Percentiles rank a stretch among this genome's conserved stretches.
Conservation (phyloP, 2,888 invertebrate genomes). For the Ceraclea dissimilis region DNA sequence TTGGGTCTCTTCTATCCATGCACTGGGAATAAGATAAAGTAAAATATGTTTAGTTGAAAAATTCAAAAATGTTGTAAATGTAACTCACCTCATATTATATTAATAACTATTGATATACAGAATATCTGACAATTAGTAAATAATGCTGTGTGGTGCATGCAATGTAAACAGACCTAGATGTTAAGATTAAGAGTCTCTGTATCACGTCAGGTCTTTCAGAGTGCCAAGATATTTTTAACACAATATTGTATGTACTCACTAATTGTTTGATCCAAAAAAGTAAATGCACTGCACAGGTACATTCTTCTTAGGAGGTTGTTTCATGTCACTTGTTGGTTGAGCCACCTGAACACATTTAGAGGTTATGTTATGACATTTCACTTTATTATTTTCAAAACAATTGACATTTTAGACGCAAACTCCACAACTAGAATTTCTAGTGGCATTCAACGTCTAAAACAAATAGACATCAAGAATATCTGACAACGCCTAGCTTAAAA, state of each 20-base stretch:
- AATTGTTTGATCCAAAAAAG: slow-evolving; percentile 92
- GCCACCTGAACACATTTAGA: slow-evolving; percentile 57
- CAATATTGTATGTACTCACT: slow-evolving; percentile 61
- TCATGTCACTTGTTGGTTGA: slow-evolving; percentile 67
- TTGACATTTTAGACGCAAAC: neutral
- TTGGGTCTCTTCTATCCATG: slow-evolving; percentile 81
- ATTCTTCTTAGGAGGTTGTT: slow-evolving; percentile 69
- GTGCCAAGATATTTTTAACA: too few species aligned
- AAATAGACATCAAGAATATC: neutral
- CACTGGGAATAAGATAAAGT: slow-evolving; percentile 50
- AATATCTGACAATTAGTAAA: neutral
- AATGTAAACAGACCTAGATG: neutral
- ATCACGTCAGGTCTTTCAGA: too few species aligned
- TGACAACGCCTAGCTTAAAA: neutral
- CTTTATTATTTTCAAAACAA: neutral
- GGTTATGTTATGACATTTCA: slow-evolving; percentile 25
- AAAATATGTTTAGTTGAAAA: too few species aligned
- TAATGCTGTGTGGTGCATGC: too few species aligned
- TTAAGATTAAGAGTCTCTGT: too few species aligned
- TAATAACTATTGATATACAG: neutral
- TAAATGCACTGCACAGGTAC: slow-evolving; percentile 74
- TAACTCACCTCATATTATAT: too few species aligned
- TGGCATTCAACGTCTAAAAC: neutral
- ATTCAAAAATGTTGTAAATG: neutral
- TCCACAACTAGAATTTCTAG: too few species aligned